These are phyloP conservation scores for Dynastes tityus DNA, from an alignment of 2,888 invertebrate genomes.

Conservation along the genomic window DNA sequence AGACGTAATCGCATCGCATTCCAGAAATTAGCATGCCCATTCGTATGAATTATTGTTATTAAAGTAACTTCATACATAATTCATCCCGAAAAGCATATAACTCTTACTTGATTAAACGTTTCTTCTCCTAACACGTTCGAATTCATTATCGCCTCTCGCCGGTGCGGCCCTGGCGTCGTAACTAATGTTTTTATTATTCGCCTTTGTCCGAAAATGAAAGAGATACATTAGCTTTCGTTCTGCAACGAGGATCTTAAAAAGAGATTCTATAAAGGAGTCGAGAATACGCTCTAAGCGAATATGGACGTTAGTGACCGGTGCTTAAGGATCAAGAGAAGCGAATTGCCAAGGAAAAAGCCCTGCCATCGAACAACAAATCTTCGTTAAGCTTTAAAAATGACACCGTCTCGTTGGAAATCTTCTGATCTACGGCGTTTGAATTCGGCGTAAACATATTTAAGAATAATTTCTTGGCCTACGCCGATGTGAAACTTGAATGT, in stretches of 20 bases:
- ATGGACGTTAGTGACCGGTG: neutral
- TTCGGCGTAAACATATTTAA: conserved; percentile 7
- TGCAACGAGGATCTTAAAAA: conserved; percentile 16
- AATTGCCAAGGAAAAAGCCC: too few species aligned
- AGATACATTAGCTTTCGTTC: conserved; percentile 30
- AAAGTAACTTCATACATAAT: conserved; percentile 14
- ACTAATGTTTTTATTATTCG: conserved; percentile 33
- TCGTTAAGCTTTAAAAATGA: conserved; percentile 32
- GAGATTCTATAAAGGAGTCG: conserved; percentile 18
- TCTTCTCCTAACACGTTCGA: conserved; percentile 16
- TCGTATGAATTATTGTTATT: conserved; percentile 5
- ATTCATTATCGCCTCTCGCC: conserved; percentile 5
- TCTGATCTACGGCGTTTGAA: neutral
- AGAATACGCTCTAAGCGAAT: neutral
- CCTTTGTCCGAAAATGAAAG: conserved; percentile 33
- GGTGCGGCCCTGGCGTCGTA: conserved; percentile 10
- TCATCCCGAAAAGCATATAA: conserved; percentile 14
- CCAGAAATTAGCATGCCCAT: neutral
- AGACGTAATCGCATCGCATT: neutral
- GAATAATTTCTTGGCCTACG: neutral
- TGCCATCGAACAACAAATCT: conserved; percentile 9
- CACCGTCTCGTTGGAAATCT: conserved; percentile 10
- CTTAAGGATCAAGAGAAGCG: neutral
- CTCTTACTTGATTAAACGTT: conserved; percentile 26
- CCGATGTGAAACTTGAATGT: too few species aligned